Base-by-base conservation (phyloP, 1,140 invertebrate species). In the Mylabris phalerata region DNA sequence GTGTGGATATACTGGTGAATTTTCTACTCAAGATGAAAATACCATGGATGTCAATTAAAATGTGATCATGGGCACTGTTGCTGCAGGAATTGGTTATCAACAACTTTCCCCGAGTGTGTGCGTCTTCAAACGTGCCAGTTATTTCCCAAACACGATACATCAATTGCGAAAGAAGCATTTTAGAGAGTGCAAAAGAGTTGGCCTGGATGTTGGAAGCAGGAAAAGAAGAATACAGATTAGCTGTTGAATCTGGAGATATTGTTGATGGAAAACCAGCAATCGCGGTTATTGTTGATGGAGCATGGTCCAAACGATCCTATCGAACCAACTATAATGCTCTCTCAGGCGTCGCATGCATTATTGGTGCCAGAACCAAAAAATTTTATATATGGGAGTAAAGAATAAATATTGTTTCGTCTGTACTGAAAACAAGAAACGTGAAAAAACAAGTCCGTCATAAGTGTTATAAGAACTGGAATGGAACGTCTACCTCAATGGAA, bases 331-430 rank as follows among this genome's bases (percentile, higher is more conserved):
- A 67, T 56, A 65, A 63, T 32, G 66, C 64, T n/a, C 44, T 63
- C 7, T 68, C 65, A n/a, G 68, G 67, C 48, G 59, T 66, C 19
- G 65, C 62, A 32, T 52, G 51, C 27, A 68, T 75, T 24, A 59
- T 75, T 59, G 73, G 71, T 11, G 43, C 24, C 2, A n/a, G 50
- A 55, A 71, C 73, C 1, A 59, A 64, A 40, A 71, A 57, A 54
- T 75, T 4, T 59, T 75, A 4, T 67, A 67, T 50, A 55, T 72
- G 43, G 67, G 62, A 11, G 58, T 71, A 4, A 47, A 69, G 24
- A 70, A 71, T 56, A 73, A 67, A 57, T 67, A 64, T 51, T 75
- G 72, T 55, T 55, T 25, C 26, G 49, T 65, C 38, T 74, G 71
- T 60, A 3, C 43, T 38, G 32, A 32, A 75, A 5, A 67, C 76